Conservation (phyloP, 2,113 vertebrate species). For the Onychostoma macrolepis region DNA sequence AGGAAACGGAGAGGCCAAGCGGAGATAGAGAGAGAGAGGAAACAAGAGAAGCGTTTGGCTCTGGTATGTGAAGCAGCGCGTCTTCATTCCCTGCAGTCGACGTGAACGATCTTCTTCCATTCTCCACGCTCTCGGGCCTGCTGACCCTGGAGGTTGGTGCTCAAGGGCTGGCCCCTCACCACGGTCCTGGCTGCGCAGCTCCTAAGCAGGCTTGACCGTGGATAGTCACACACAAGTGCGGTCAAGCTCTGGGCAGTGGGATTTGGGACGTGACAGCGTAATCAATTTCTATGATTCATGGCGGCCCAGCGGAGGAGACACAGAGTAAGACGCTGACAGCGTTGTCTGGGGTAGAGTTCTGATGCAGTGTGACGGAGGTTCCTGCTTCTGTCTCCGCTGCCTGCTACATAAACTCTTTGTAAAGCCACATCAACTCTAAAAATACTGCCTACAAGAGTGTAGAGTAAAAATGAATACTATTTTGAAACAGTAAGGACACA, state of each 20-base stretch:
- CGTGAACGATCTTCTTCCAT: conserved; percentile 68
- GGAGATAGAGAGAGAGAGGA: conserved; percentile 23
- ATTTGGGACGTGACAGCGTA: conserved; percentile 76
- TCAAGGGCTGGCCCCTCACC: conserved; percentile 59
- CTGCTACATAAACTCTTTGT: background rate
- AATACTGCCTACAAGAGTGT: background rate
- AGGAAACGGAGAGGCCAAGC: conserved; percentile 35
- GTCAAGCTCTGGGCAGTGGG: conserved; percentile 67
- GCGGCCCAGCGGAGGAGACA: conserved; percentile 59
- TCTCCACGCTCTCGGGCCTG: conserved; percentile 63
- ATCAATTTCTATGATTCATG: conserved; percentile 78
- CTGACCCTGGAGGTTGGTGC: conserved; percentile 66
- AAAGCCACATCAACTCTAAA: conserved; percentile 8
- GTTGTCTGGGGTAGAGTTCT: conserved; percentile 17
- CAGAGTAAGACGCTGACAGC: conserved; percentile 64
- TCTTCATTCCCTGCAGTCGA: conserved; percentile 73
- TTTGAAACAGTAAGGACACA: background rate
- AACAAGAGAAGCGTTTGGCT: conserved; percentile 33
- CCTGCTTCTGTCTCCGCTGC: background rate
- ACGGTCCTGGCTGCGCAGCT: conserved; percentile 57
- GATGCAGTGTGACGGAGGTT: conserved; percentile 22
- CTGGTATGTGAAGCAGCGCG: conserved; percentile 66
- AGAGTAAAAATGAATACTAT: background rate
- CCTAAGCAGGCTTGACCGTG: conserved; percentile 75
- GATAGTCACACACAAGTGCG: conserved; percentile 71